Base-by-base conservation (phyloP, 1,140 invertebrate genomes). In the Tetramorium simillimum region DNA sequence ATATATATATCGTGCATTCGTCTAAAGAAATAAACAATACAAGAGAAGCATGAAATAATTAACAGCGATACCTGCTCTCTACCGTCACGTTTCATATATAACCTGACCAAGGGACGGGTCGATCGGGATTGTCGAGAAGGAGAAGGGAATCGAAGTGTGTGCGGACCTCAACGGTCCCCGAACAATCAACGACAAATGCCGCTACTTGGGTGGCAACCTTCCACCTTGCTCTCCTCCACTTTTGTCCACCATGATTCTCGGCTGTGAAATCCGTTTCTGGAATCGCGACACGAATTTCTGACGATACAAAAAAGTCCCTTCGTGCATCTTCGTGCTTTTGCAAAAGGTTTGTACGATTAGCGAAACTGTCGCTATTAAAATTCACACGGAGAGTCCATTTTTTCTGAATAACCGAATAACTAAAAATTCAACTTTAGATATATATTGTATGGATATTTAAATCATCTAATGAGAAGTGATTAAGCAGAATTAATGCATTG, bases 121-220 rank as follows among this genome's bases (percentile, higher is more conserved):
- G 85, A 89, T 89, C 67, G 58, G 33, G 58, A 86, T 69, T 62
- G 58, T 21, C 49, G 82, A 89, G 87, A 91, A 86, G 77, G 51
- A 37, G 62, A 80, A 63, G 53, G 62, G 58, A 56, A 70, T 72
- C 73, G 73, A 81, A 72, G 28, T 88, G 90, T 67, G 87, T 84
- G 86, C 86, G 86, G 86, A 85, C 85, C 86, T 89, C 46, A 46
- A 53, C 73, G 67, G 73, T 69, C 63, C 60, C 72, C 65, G 89
- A 92, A 93, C 92, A 94, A 93, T 93, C 92, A 92, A 82, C 90
- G 85, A 88, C 89, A 91, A 92, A 93, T 91, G 88, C 87, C 77
- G 90, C 93, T 87, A 93, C 93, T 89, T 94, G 92, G 93, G 93
- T 93, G 92, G 93, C 89, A 86, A 85, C 70, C 85, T 86, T 86